Evolutionary conservation across 2,113 vertebrate species (phyloP).

Genomic region (Bubo scandiacus): DNA sequence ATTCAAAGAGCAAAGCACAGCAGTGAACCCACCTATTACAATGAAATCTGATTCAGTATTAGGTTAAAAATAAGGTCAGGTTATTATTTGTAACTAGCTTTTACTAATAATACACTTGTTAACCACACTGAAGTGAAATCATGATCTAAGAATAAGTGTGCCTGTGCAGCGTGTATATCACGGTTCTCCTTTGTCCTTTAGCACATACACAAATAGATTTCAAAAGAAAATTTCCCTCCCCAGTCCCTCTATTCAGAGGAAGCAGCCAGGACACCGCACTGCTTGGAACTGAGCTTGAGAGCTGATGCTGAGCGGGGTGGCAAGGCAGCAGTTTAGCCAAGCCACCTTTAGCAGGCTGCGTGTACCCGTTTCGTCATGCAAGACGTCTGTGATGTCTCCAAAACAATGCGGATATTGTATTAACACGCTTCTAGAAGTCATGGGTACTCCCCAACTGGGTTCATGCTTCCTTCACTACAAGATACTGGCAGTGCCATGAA

Average conservation of each 20-base stretch:
- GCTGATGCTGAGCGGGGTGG: neutral
- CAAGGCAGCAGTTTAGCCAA: neutral
- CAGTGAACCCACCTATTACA: neutral
- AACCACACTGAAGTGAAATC: neutral
- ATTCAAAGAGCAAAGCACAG: slow-evolving; percentile 9
- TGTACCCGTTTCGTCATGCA: neutral
- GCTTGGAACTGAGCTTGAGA: neutral
- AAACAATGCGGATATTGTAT: neutral
- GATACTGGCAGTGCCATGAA: neutral
- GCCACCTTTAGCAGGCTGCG: neutral
- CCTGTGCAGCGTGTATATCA: neutral
- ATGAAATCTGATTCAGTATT: slow-evolving; percentile 19
- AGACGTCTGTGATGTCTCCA: neutral
- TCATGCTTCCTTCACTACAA: neutral
- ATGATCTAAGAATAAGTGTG: slow-evolving; percentile 5
- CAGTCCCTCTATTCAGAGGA: neutral
- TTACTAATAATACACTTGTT: slow-evolving; percentile 34
- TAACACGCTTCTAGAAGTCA: neutral
- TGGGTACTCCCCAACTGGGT: neutral
- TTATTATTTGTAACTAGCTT: slow-evolving; percentile 39
- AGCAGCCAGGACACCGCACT: neutral
- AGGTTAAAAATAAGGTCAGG: slow-evolving; percentile 48
- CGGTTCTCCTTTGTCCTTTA: slow-evolving; percentile 13
- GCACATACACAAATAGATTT: neutral
- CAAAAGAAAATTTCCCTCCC: neutral